Percentiles rank a stretch among this genome's conserved stretches.
These are phyloP conservation scores for Tanypteryx hageni DNA, from an alignment of 2,888 invertebrate species.

Conservation along the genomic window DNA sequence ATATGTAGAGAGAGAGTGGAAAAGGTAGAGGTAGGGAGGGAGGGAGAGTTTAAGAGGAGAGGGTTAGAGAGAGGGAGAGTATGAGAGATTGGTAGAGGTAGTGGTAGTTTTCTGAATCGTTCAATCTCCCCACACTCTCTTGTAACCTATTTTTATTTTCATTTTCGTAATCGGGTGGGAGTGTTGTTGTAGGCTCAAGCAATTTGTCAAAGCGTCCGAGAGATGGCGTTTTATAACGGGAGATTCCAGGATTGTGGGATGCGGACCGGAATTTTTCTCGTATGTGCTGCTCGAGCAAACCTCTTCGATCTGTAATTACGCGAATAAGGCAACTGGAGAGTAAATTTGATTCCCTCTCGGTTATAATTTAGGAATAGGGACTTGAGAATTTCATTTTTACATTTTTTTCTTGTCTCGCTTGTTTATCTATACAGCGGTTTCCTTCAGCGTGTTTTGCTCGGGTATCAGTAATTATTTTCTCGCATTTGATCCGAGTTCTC, in stretches of 20 bases:
- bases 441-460: no score
- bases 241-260: not conserved
- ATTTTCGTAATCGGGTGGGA: not conserved
- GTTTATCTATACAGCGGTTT: no score
- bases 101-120: not conserved
- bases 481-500: no score
- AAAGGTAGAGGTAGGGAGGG: not conserved
- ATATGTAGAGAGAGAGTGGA: not conserved
- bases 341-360: not conserved
- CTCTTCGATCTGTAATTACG: not conserved
- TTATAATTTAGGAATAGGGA: not conserved
- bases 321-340: not conserved
- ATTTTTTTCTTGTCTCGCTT: no score
- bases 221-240: not conserved
- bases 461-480: no score
- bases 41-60: no score
- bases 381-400: no score
- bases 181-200: not conserved
- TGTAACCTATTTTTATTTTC: not conserved
- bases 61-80: not conserved
- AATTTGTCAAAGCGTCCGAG: not conserved
- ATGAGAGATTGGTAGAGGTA: no score
- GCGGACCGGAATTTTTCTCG: no score
- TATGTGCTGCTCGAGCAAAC: no score
- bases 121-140: not conserved